phyloP scores from a whole-genome alignment of 2,797 vertebrate species.

The Okamejei kenojei region DNA sequence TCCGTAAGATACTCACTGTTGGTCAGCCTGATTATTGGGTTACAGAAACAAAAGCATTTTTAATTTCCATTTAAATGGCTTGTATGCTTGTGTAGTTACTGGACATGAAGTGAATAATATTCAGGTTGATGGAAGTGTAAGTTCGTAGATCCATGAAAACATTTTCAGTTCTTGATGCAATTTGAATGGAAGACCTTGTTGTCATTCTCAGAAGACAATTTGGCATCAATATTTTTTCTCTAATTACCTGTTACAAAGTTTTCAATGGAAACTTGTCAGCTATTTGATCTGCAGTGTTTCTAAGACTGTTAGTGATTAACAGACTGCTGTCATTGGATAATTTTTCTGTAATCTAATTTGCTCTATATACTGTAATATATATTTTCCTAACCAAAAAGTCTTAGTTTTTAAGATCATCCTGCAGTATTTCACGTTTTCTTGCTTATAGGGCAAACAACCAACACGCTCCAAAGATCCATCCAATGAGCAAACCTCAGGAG shows the following conservation, averaged over 20 bases:
- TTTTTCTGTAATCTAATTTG: not conserved
- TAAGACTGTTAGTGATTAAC: conserved; percentile 5
- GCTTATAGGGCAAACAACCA: not conserved
- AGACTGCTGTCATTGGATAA: not conserved
- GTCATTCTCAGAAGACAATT: not conserved
- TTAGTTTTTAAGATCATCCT: not conserved
- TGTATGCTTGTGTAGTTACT: not conserved
- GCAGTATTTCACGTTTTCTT: not conserved
- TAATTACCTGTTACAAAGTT: not conserved
- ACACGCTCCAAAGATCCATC: not conserved
- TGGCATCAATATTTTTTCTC: not conserved
- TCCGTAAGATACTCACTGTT: not conserved
- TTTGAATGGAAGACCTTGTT: not conserved
- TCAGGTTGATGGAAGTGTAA: not conserved
- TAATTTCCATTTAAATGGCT: not conserved
- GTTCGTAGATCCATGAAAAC: not conserved
- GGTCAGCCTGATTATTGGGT: not conserved
- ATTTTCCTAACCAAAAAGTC: not conserved
- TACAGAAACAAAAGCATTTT: not conserved
- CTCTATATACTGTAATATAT: not conserved
- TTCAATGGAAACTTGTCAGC: not conserved
- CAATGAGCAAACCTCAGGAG: not conserved
- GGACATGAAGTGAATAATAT: not conserved
- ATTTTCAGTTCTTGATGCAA: not conserved
- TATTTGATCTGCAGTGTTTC: not conserved